Conservation (phyloP, 1,140 invertebrate genomes). For the Teleogryllus occipitalis region DNA sequence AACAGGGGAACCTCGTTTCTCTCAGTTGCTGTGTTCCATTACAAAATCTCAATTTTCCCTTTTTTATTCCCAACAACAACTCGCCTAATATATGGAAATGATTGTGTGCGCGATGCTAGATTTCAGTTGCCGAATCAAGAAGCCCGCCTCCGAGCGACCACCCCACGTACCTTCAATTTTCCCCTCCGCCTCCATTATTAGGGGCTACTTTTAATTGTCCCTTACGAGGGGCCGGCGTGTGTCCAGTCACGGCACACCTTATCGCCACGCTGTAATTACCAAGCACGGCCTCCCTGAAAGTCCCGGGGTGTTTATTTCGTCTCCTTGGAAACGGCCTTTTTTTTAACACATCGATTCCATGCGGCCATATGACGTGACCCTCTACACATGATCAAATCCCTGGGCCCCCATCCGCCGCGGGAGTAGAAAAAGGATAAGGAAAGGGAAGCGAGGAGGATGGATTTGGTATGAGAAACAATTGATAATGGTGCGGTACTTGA, state of each 20-base stretch:
- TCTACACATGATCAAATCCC: background rate
- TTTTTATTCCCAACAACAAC: background rate
- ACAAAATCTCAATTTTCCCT: background rate
- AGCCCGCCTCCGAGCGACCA: background rate
- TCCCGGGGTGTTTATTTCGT: background rate
- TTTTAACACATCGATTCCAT: background rate
- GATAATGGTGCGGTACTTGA: no score
- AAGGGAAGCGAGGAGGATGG: background rate
- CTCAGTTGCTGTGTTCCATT: background rate
- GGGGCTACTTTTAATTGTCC: background rate
- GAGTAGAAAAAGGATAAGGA: background rate
- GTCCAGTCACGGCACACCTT: background rate
- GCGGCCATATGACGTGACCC: background rate
- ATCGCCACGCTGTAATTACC: background rate
- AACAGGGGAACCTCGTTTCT: background rate
- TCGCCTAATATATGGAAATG: background rate
- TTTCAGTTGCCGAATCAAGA: background rate
- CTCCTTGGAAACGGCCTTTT: background rate
- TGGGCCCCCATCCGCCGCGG: background rate
- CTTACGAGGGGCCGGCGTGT: background rate
- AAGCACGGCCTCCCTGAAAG: background rate
- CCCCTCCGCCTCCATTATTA: background rate
- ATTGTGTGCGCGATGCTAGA: background rate
- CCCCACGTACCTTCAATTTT: background rate
- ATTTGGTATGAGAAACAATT: background rate